Base-by-base conservation (phyloP, 2,888 invertebrate species). In the Melieria picta region DNA sequence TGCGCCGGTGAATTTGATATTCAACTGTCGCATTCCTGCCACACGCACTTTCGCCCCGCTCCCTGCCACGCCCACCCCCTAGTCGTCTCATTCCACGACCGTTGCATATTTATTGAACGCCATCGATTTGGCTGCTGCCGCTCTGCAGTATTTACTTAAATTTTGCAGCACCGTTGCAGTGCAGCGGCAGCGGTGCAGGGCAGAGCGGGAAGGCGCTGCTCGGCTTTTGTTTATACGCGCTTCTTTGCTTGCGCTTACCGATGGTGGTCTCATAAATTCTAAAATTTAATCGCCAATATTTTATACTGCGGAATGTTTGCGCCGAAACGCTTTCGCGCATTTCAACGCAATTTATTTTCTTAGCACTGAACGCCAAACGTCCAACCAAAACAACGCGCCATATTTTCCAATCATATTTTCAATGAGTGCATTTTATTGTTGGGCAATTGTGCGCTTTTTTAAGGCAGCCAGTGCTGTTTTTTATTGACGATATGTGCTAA, bases 281-380 rank as follows among this genome's bases (percentile, higher is more conserved):
- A 6, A 11, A 52, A 52, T 52, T 52, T 52, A n/a, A 52, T 9
- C 9, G 52, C 5, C 52, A 52, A 52, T 52, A 52, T 52, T 52
- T 52, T 52, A 52, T 52, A n/a, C 9, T 52, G n/a, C 13, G 11
- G 52, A 5, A n/a, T 11, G 11, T 52, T 52, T 52, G 1, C 52
- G 5, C 13, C 52, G 11, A 52, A 7, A n/a, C 13, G 11, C 13
- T 13, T 52, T n/a, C n/a, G 11, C 11, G 50, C 50, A 50, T 10
- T 9, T 5, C 9, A 10, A 58, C 6, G 58, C 13, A 58, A 58
- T 58, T 58, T 58, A 58, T 58, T 58, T 58, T 58, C 42, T 42
- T 58, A 30, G 58, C 58, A 7, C 58, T 13, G 10, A 30, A 10
- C 58, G 42, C 58, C 58, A 3, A 13, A n/a, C n/a, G 7, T 57